Conservation (phyloP, 2,797 vertebrate species). For the Saxicola maurus region DNA sequence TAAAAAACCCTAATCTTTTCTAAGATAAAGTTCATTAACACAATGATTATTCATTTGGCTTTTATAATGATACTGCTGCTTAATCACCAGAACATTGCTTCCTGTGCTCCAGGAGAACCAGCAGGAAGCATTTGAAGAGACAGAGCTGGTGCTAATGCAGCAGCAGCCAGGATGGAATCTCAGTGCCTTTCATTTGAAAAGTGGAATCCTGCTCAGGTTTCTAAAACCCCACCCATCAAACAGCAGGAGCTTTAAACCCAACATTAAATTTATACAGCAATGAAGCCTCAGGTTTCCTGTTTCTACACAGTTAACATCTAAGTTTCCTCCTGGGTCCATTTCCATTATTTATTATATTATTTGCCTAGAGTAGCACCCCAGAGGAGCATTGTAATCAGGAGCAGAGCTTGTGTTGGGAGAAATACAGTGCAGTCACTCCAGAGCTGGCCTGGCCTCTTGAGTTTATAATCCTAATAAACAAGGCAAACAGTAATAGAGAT, state of each 20-base stretch:
- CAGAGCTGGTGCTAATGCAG: slow-evolving; percentile 29
- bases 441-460: slow-evolving; percentile 31
- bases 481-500: slow-evolving; percentile 45
- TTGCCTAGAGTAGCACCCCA: slow-evolving; percentile 49
- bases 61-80: slow-evolving; percentile 74
- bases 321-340: slow-evolving; percentile 42
- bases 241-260: slow-evolving; percentile 47
- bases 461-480: slow-evolving; percentile 61
- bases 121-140: slow-evolving; percentile 68
- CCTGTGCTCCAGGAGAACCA: slow-evolving; percentile 66
- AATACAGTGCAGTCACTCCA: slow-evolving; percentile 4
- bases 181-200: slow-evolving; percentile 31
- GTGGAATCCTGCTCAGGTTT: slow-evolving; percentile 29
- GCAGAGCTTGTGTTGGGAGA: slow-evolving; percentile 24
- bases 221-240: slow-evolving; percentile 9
- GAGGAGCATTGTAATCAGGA: slow-evolving; percentile 49
- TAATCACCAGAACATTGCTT: slow-evolving; percentile 76
- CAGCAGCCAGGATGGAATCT: slow-evolving; percentile 21
- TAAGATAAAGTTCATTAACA: slow-evolving; percentile 77
- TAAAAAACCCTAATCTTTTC: slow-evolving; percentile 68
- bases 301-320: slow-evolving; percentile 41
- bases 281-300: slow-evolving; percentile 47
- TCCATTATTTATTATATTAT: slow-evolving; percentile 61
- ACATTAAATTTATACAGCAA: slow-evolving; percentile 42
- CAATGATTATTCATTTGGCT: slow-evolving; percentile 77